Base-by-base conservation (phyloP, 2,113 vertebrate genomes). In the Sebastes fasciatus region DNA sequence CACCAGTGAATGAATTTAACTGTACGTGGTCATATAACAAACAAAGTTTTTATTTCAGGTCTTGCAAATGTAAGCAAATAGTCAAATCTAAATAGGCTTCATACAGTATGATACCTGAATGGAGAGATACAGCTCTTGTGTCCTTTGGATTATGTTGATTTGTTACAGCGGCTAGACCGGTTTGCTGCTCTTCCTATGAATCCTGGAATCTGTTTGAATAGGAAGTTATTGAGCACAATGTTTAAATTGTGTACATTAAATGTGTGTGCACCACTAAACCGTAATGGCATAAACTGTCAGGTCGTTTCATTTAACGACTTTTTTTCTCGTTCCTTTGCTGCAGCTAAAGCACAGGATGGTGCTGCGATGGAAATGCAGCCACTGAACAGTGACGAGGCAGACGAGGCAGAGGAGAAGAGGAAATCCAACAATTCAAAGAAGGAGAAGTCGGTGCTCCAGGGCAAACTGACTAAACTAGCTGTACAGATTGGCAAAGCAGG, bases 321-420 rank as follows among this genome's bases (percentile, higher is more conserved):
- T 43, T 42, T 26, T 26, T 54, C 49, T 66, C 48, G 4, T 55
- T 40, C 11, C 26, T 76, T 49, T 79, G 21, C 67, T 76, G 42
- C 84, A 99, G 98, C 97, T 94, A 99, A 99, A 97, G 97, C 98
- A 81, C 98, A 99, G 89, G 98, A 99, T 88, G 98, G 98, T 49
- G 98, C 98, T 77, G 98, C 98, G 43, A 98, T 99, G 98, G 98
- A 99, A 96, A 99, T 99, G 98, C 98, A 99, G 57, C 98, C 98
- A 9, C 93, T 99, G 79, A 99, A 99, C 93, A 98, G 97, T 77
- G 97, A 99, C 14, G 98, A 99, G 75, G 97, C 96, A 73, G 96
- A 83, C 11, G 98, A 99, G 63, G 96, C 96, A 48, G 97, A 98
- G 82, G 97, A 99, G 91, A 99, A 99, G 91, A 98, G 97, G 93